Evolutionary conservation across 2,888 invertebrate species (phyloP), one percentile per base, ranked within the genome.

Genomic region (Torymus auratus): DNA sequence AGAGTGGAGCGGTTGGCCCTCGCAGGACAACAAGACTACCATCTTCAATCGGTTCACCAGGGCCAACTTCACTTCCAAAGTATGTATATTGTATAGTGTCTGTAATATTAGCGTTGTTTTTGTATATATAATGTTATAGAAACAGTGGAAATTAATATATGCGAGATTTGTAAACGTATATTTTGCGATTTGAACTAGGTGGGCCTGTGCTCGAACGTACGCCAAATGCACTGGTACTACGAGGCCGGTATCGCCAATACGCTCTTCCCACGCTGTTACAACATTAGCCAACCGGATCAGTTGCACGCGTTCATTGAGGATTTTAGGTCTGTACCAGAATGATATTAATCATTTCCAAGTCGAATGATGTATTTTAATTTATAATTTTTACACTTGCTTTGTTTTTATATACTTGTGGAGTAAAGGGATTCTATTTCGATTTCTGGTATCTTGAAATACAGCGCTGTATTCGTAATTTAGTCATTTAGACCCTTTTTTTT

Each of bases 21-120:
- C 89, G 0, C 89, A 92, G 72, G 91, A 94, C 15, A 93, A 92
- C 85, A 94, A 93, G 80, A 93, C 94, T 62, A 95, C 95, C 89
- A 92, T 95, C 75, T 94, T 96, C 86, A 95, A 95, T 90, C 95
- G 98, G 86, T 98, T 96, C 91, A 95, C 95, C 85, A 94, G 96
- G 86, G 96, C 97, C 0, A 93, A 95, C 72, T 98, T 98, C 88
- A 98, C 98, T 0, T 97, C 98, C 0, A 98, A 98, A 93, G 97
- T 97, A 28, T 28, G n/a, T n/a, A 28, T 28, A 28, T 28, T 28
- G 28, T 5, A 28, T n/a, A n/a, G n/a, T n/a, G 7, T 5, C 28
- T 28, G 3, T 3, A 5, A 28, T 28, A 20, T 1, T 20, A 20
- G 20, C 20, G 20, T 28, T 28, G 7, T 5, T 28, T 5, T 28